Evolutionary conservation across 2,797 vertebrate species (phyloP).

Genomic region (Notolabrus celidotus): DNA sequence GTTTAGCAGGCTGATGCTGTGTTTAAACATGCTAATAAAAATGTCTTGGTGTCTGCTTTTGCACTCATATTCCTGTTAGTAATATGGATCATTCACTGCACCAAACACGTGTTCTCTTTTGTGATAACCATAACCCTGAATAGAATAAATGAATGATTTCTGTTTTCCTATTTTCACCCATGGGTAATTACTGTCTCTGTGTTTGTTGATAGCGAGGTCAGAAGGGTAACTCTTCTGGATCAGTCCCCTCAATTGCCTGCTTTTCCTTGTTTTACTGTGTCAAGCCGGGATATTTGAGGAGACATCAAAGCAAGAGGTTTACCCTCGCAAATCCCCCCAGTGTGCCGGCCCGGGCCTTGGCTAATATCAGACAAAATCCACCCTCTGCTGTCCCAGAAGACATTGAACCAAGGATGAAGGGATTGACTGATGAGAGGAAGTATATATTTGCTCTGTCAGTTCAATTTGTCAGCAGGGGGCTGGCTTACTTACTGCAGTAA

Average conservation of each 20-base stretch:
- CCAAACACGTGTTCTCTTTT: background rate
- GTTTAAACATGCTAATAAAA: constrained; percentile 24
- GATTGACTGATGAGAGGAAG: constrained; percentile 74
- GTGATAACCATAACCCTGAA: background rate
- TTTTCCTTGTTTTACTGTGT: constrained; percentile 62
- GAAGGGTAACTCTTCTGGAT: constrained; percentile 44
- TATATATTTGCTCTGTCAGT: constrained; percentile 75
- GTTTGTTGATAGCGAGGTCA: constrained; percentile 51
- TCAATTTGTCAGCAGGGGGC: constrained; percentile 68
- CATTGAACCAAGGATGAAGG: constrained; percentile 72
- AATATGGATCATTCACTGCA: background rate
- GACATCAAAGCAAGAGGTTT: constrained; percentile 75
- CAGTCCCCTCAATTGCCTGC: constrained; percentile 57
- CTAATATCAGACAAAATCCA: constrained; percentile 75
- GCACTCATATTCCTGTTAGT: background rate
- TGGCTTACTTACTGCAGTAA: constrained; percentile 52
- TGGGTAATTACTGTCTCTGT: constrained; percentile 25
- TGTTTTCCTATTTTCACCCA: background rate
- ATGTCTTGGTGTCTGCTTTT: background rate
- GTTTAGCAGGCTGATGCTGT: constrained; percentile 18
- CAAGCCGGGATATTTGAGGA: constrained; percentile 63
- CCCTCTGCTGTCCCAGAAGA: constrained; percentile 69
- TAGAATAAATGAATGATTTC: background rate
- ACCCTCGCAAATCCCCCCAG: constrained; percentile 67
- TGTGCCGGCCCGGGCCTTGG: constrained; percentile 55